Percentiles rank a stretch among this genome's conserved stretches.
phyloP scores from a whole-genome alignment of 1,140 invertebrate genomes.

The Octopus sinensis region DNA sequence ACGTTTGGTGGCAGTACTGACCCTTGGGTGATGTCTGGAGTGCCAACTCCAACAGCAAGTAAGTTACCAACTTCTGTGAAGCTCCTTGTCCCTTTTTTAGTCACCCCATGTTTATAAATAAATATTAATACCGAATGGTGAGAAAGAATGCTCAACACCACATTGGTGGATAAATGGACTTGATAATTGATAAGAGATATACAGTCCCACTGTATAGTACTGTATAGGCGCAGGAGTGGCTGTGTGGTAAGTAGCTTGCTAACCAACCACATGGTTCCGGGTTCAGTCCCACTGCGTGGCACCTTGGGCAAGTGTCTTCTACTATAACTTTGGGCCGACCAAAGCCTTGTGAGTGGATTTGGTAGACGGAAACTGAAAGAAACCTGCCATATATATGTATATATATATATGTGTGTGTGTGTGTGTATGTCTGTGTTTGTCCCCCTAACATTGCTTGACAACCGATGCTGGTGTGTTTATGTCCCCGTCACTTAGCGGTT shows the following conservation, averaged over 20 bases:
- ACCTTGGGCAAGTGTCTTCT: too few relatives aligned
- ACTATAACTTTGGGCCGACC: too few relatives aligned
- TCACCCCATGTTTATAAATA: not conserved
- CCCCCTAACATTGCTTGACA: too few relatives aligned
- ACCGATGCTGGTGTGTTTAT: too few relatives aligned
- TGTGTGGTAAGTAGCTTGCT: not conserved
- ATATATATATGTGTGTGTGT: too few relatives aligned
- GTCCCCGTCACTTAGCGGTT: too few relatives aligned
- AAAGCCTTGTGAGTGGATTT: too few relatives aligned
- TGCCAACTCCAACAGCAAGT: slow-evolving; percentile 8
- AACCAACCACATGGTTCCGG: too few relatives aligned
- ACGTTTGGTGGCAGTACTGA: slow-evolving; percentile 10
- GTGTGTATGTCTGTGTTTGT: too few relatives aligned
- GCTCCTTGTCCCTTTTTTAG: not conserved
- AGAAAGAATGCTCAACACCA: not conserved
- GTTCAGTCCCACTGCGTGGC: too few relatives aligned
- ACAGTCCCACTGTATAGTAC: not conserved
- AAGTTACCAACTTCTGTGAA: not conserved
- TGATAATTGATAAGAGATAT: not conserved
- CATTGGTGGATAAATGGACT: not conserved
- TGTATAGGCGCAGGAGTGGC: not conserved
- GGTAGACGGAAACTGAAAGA: too few relatives aligned
- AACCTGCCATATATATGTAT: too few relatives aligned
- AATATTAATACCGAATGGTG: not conserved
- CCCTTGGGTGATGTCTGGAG: slow-evolving; percentile 14